Conservation (phyloP, 2,797 vertebrate genomes). For the Enteromius thamalakanensis region DNA sequence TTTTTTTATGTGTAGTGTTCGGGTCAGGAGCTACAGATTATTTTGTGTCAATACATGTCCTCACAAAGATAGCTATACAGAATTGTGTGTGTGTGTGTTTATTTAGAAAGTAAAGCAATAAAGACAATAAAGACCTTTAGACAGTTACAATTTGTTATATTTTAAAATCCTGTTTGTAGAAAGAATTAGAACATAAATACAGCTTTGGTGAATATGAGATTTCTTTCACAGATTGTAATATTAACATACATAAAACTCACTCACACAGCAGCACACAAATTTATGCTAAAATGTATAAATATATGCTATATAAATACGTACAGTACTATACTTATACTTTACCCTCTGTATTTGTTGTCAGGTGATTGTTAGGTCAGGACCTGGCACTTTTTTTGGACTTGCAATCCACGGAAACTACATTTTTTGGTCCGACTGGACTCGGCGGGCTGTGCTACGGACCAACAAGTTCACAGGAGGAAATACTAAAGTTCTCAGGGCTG, state of each 20-base stretch:
- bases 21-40: no score
- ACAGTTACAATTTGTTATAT: no score
- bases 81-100: no score
- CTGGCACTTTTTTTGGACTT: constrained; percentile 94
- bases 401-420: constrained; percentile 93
- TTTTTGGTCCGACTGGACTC: constrained; percentile 97
- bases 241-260: no score
- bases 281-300: neutral
- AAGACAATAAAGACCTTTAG: no score
- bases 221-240: no score
- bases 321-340: no score
- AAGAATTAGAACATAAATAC: neutral
- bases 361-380: constrained; percentile 94
- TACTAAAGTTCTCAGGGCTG: constrained; percentile 91
- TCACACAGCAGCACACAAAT: neutral
- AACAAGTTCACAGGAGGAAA: constrained; percentile 96
- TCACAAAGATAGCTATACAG: no score
- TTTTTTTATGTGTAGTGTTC: no score
- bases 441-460: constrained; percentile 90
- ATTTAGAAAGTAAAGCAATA: no score
- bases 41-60: no score
- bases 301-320: neutral
- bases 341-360: constrained; percentile 60
- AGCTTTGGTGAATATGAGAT: neutral
- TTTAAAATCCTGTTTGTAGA: neutral